Evolutionary conservation across 2,888 invertebrate genomes (phyloP), one percentile per base, ranked within the genome.

Genomic region (Agrenia bidenticulata): DNA sequence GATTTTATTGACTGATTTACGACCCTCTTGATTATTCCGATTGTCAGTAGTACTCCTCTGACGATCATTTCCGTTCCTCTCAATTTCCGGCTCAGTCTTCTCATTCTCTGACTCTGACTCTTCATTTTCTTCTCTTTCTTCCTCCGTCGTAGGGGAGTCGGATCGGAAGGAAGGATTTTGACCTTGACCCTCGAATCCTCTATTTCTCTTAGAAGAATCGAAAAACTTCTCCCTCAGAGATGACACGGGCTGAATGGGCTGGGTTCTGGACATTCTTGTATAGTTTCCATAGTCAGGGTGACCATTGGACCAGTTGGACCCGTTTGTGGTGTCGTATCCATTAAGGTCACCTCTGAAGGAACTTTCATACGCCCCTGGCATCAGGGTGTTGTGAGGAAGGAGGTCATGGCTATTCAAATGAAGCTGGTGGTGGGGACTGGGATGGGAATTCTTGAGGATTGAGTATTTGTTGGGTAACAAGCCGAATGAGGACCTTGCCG

Each of bases 401-500:
- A 26, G 24, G 58, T 58, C 58, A 26, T 26, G 45, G 41, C 27
- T 17, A 21, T 41, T 21, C 2, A 13, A 23, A 27, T 32, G 17
- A n/a, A 21, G 17, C 37, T 9, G 45, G n/a, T 45, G 45, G 15
- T 23, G 51, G 23, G 15, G 51, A 15, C 26, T 58, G 23, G 37
- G 9, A 5, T 21, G 2, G 4, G 23, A 37, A 49, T 66, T 66
- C 19, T 58, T 61, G 13, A 53, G 39, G 1, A 69, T 54, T 13
- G 69, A 63, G 50, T 69, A 69, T 51, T 69, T 69, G 19, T 63
- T 69, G 41, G 69, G 69, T 26, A 69, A 42, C 2, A 69, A 54
- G 9, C 57, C 57, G 39, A 60, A 69, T 1, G 66, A 58, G 4
- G 61, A 61, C 15, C 56, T 66, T 13, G 69, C 39, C 0, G 69